Evolutionary conservation across 2,797 vertebrate species (phyloP).

Genomic region (Gambelia wislizenii): DNA sequence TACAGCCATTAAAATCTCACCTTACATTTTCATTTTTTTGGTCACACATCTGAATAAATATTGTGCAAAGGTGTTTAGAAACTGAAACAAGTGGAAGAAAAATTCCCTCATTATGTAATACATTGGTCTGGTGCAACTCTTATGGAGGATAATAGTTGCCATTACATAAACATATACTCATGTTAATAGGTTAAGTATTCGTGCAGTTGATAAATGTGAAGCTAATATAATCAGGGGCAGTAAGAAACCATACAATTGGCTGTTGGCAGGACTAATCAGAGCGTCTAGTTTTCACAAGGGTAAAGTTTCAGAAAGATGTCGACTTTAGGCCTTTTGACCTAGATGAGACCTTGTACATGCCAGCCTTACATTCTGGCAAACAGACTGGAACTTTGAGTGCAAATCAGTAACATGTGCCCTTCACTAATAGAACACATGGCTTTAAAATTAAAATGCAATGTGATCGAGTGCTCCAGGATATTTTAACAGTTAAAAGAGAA

Average conservation of each 20-base stretch:
- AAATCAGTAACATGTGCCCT: constrained; percentile 85
- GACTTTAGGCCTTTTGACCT: constrained; percentile 81
- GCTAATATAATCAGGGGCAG: constrained; percentile 81
- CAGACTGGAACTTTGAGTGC: constrained; percentile 74
- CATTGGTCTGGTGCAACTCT: constrained; percentile 50
- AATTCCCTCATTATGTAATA: constrained; percentile 30
- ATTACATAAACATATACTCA: constrained; percentile 70
- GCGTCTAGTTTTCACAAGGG: constrained; percentile 75
- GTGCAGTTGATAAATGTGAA: constrained; percentile 79
- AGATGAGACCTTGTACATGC: constrained; percentile 74
- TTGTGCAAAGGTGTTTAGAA: not conserved
- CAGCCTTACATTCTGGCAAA: constrained; percentile 74
- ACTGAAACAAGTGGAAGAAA: constrained; percentile 50
- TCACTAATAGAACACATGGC: constrained; percentile 78
- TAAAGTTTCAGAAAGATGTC: constrained; percentile 81
- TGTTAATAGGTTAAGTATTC: constrained; percentile 83
- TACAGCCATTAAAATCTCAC: not conserved
- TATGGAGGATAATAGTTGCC: constrained; percentile 50
- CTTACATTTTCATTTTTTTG: not conserved
- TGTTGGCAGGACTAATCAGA: constrained; percentile 73
- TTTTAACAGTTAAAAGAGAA: constrained; percentile 84
- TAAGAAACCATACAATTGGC: constrained; percentile 70
- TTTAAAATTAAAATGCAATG: constrained; percentile 82
- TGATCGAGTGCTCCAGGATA: constrained; percentile 82
- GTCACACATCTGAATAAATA: not conserved